Conservation (phyloP, 2,113 vertebrate genomes). For the Aldabrachelys gigantea region DNA sequence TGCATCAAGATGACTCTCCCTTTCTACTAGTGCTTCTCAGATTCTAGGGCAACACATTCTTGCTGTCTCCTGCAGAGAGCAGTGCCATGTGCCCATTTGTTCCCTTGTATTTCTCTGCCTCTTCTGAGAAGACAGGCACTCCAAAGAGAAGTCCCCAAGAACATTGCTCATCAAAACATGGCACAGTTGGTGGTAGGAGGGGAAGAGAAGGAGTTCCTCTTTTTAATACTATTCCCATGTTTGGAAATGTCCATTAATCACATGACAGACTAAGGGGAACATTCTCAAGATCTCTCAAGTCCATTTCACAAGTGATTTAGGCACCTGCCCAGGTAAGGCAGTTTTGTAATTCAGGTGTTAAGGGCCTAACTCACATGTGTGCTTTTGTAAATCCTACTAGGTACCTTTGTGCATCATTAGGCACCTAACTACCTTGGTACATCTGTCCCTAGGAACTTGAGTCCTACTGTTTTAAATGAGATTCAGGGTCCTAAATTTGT, state of each 20-base stretch:
- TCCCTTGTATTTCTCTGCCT: neutral
- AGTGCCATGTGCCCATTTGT: neutral
- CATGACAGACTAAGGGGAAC: neutral
- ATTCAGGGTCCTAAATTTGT: accelerated
- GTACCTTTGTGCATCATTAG: neutral
- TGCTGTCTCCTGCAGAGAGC: neutral
- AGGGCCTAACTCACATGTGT: neutral
- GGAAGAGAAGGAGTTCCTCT: neutral
- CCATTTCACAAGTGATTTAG: neutral
- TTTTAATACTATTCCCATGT: neutral
- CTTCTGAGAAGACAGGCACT: neutral
- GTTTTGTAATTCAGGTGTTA: neutral
- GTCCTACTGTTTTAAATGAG: neutral
- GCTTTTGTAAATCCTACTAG: neutral
- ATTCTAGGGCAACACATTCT: neutral
- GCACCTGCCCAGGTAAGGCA: neutral
- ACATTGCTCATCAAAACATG: neutral
- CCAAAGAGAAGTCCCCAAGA: neutral
- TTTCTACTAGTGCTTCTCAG: neutral
- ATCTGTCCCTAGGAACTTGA: neutral
- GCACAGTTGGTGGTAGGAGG: neutral
- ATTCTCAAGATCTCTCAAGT: neutral
- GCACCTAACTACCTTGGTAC: neutral
- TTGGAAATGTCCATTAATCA: neutral
- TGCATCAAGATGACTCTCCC: neutral